Base-by-base conservation (phyloP, 2,888 invertebrate genomes). In the Bibio marci region DNA sequence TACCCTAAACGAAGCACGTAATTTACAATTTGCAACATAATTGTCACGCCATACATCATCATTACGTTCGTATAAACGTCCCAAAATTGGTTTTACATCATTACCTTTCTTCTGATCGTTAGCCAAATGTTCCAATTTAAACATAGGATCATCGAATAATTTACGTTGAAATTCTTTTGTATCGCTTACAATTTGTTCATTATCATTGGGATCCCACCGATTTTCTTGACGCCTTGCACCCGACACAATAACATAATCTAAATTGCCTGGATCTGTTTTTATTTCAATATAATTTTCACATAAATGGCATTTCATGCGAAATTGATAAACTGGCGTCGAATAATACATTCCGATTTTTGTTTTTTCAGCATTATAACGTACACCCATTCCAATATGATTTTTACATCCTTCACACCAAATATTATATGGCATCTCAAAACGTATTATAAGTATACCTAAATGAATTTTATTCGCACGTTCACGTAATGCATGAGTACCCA, bases 341-440 rank as follows among this genome's bases (percentile, higher is more conserved):
- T 94, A 97, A 57, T 98, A 98, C 86, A 92, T 97, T 47, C 97
- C 98, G 37, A 91, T 69, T 62, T 88, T 90, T 0, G 71, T 86
- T 60, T 90, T 90, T 56, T 90, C 88, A 0, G 88, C 87, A 53
- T 90, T 98, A 59, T 98, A 98, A 37, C 98, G 73, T 1, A 98
- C 97, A 1, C 98, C 97, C 95, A 97, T 98, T 25, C 95, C 98
- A 41, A 99, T 91, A 56, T 97, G 98, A 64, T 91, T 97, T 45
- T 82, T 80, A 58, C 98, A 98, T 39, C 95, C 95, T 30, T 90
- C 87, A 50, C 98, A 99, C 98, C 98, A 98, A 50, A 98, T 97
- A 62, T 98, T 98, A 56, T 92, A 98, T 1, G 98, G 98, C 95
- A 98, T 94, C 66, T 98, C 98, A 67, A 99, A 99, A 35, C 97